Evolutionary conservation across 2,113 vertebrate genomes (phyloP), one percentile per base, ranked within the genome.

Genomic region (Panurus biarmicus): DNA sequence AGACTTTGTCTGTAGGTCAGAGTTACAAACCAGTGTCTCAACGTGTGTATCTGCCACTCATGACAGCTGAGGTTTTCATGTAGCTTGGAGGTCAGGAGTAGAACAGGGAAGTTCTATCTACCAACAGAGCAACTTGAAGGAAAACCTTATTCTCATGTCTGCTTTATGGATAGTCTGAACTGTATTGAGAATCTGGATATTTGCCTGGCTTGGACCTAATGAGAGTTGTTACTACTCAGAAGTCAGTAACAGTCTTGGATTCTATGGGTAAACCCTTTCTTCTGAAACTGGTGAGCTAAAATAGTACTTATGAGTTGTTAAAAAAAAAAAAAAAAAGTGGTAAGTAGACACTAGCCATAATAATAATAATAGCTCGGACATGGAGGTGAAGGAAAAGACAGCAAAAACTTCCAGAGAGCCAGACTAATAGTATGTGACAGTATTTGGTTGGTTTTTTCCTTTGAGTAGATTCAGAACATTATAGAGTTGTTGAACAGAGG

Each of bases 401-500:
- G 33, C 3, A 7, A 35, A 62, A 78, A 22, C 38, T 64, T 80
- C 2, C 29, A 69, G 31, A 47, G 25, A 51, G 12, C 33, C n/a
- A 28, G 10, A 11, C 26, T 65, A 66, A 18, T 70, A 56, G 13
- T 64, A 40, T 29, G 17, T 47, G 64, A 17, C 13, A 70, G 16
- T 35, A 64, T 62, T 66, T 62, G 20, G 17, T 28, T 57, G 6
- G 1, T 16, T 61, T 65, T 50, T 65, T 48, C 4, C 10, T 42
- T 95, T 98, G 98, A 97, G 96, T 94, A 73, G 91, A 77, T 87
- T 95, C 70, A 96, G 85, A 80, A 94, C 87, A 94, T 96, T 69
- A 22, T 93, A 96, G 92, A 94, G 94, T 96, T 96, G 93, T 96
- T 98, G 82, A 95, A 92, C 90, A 36, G 81, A 96, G 89, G 92